These are phyloP conservation scores for Brachyptera risi DNA, from an alignment of 2,888 invertebrate species.

Conservation along the genomic window DNA sequence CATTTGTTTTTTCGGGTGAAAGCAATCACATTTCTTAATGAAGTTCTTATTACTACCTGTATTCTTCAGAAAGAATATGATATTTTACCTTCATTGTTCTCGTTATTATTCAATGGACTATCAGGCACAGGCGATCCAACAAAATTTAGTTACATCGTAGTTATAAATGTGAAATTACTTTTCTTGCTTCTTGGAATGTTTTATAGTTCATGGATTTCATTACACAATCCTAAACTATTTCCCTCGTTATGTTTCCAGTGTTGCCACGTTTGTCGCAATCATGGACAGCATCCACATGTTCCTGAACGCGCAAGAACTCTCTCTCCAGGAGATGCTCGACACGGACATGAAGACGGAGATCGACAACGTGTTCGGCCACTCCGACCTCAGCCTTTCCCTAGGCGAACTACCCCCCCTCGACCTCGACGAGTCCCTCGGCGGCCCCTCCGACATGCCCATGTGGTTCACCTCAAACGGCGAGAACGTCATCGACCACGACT, in stretches of 20 bases:
- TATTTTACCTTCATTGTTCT: too few species aligned
- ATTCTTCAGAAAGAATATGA: too few species aligned
- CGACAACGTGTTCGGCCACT: constrained; percentile 63
- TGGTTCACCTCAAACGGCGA: constrained; percentile 34
- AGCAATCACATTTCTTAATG: too few species aligned
- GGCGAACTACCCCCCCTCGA: constrained; percentile 59
- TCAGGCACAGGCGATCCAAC: too few species aligned
- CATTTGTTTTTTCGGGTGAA: too few species aligned
- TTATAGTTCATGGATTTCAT: too few species aligned
- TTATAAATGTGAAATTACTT: too few species aligned
- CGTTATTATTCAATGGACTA: too few species aligned
- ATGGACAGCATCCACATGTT: constrained; percentile 22
- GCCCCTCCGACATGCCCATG: constrained; percentile 33
- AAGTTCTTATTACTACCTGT: too few species aligned
- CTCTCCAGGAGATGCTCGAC: constrained; percentile 86
- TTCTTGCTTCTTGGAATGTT: not conserved
- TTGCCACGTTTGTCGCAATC: not conserved
- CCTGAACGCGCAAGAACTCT: constrained; percentile 39
- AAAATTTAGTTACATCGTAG: too few species aligned
- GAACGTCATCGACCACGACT: constrained; percentile 47
- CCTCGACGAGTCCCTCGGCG: constrained; percentile 56
- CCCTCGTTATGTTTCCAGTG: too few species aligned
- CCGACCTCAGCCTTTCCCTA: constrained; percentile 49
- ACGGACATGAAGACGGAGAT: constrained; percentile 85
- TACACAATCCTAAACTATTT: too few species aligned